Percentiles rank a stretch among this genome's conserved stretches.
Evolutionary conservation across 2,113 vertebrate species (phyloP).

Genomic region (Pollachius pollachius): DNA sequence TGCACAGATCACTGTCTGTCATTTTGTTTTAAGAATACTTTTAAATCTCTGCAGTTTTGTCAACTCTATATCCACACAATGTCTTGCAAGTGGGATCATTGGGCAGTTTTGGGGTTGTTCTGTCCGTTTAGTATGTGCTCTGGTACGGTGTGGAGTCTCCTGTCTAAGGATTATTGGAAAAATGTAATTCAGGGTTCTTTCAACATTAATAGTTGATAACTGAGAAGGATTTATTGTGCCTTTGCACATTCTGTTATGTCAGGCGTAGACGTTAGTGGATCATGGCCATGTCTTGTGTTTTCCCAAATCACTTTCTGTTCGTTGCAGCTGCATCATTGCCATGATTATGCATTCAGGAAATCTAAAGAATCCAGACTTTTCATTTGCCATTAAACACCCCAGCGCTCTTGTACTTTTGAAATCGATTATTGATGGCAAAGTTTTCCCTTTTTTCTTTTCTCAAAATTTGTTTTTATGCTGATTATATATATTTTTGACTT

Average conservation of each 20-base stretch:
- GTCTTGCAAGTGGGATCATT: too few relatives aligned
- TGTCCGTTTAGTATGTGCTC: conserved; percentile 13
- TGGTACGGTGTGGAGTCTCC: neutral
- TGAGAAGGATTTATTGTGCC: too few relatives aligned
- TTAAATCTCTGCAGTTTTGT: conserved; percentile 2
- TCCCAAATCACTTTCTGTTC: too few relatives aligned
- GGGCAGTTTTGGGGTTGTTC: neutral
- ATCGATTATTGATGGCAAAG: neutral
- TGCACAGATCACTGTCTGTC: conserved; percentile 13
- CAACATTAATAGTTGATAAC: too few relatives aligned
- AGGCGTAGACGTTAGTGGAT: too few relatives aligned
- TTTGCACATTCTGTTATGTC: too few relatives aligned
- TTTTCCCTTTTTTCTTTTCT: neutral
- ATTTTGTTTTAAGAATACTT: conserved; percentile 16
- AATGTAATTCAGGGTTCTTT: too few relatives aligned
- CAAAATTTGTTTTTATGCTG: neutral
- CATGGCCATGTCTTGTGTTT: too few relatives aligned
- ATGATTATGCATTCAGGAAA: conserved; percentile 9
- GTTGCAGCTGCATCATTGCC: too few relatives aligned
- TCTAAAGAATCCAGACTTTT: neutral
- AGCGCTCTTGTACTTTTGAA: conserved; percentile 1
- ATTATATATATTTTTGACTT: neutral
- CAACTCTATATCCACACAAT: neutral
- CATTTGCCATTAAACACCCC: too few relatives aligned
- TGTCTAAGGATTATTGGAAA: too few relatives aligned